These are phyloP conservation scores for Zaprionus taronus DNA, from an alignment of 1,140 invertebrate genomes.

Conservation along the genomic window DNA sequence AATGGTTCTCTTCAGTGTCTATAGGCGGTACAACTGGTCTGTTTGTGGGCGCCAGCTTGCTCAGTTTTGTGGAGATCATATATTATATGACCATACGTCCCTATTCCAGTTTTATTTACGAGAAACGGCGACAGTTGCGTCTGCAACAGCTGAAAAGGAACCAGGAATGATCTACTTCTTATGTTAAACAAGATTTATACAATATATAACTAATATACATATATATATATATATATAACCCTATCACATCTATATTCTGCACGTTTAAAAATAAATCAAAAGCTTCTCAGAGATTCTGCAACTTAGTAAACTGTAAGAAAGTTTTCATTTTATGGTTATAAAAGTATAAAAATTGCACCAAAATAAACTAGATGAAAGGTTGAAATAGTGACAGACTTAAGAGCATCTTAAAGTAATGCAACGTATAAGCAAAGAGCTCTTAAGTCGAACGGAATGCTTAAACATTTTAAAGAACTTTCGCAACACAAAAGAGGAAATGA, in stretches of 20 bases:
- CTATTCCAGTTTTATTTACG: slow-evolving; percentile 71
- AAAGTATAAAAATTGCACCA: neutral
- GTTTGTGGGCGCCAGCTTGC: slow-evolving; percentile 87
- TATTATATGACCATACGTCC: slow-evolving; percentile 85
- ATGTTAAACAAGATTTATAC: too few relatives aligned
- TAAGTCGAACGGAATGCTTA: slow-evolving; percentile 50
- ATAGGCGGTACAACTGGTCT: slow-evolving; percentile 87
- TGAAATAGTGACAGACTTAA: neutral
- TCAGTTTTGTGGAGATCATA: slow-evolving; percentile 87
- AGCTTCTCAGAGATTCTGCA: neutral
- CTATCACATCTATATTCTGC: neutral
- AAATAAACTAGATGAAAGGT: neutral
- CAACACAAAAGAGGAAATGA: neutral
- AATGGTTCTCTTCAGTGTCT: slow-evolving; percentile 85
- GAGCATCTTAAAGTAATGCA: slow-evolving; percentile 43
- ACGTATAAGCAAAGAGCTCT: slow-evolving; percentile 63
- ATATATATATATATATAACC: neutral
- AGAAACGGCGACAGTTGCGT: slow-evolving; percentile 51
- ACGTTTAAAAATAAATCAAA: neutral
- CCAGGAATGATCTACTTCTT: neutral
- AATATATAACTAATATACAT: neutral
- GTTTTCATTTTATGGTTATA: neutral
- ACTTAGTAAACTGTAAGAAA: neutral
- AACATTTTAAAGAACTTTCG: slow-evolving; percentile 42
- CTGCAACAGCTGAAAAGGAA: slow-evolving; percentile 11